phyloP scores from a whole-genome alignment of 2,113 vertebrate species.

The Anarhynchus alexandrinus region DNA sequence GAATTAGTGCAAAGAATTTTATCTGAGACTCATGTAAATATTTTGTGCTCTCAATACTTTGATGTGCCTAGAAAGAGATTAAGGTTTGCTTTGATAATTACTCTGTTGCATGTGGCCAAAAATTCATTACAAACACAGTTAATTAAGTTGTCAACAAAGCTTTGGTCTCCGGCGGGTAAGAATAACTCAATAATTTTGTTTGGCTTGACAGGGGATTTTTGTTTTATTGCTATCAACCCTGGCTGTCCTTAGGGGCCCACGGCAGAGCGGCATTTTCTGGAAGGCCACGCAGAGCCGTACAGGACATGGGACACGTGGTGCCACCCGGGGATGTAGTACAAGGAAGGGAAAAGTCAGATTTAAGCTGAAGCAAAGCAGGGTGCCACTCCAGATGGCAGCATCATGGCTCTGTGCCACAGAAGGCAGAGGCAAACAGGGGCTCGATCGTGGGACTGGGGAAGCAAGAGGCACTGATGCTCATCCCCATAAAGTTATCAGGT shows the following conservation, averaged over 20 bases:
- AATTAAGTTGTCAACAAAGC: constrained; percentile 42
- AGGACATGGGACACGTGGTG: rapidly evolving
- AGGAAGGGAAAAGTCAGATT: neutral
- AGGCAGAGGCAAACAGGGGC: neutral
- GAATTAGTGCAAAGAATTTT: constrained; percentile 66
- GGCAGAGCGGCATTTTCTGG: rapidly evolving
- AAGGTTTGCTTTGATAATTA: constrained; percentile 33
- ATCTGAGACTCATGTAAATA: constrained; percentile 59
- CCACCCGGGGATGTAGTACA: rapidly evolving
- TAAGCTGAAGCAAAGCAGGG: neutral
- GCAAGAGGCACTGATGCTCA: neutral
- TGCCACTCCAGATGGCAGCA: neutral
- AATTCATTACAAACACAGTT: constrained; percentile 38
- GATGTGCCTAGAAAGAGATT: constrained; percentile 40
- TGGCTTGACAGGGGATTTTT: neutral
- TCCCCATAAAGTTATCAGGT: neutral
- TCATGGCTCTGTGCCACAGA: neutral
- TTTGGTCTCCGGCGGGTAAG: neutral
- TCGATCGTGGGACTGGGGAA: rapidly evolving
- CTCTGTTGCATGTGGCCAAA: constrained; percentile 36
- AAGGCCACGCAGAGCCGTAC: neutral
- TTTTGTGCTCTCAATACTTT: constrained; percentile 21
- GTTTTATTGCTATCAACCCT: neutral
- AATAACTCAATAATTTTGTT: constrained; percentile 9
- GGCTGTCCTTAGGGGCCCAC: neutral